A percentile compares a stretch with the other conserved stretches of the same genome.
phyloP scores from a whole-genome alignment of 37 sponge, comb jelly and placozoan species.

The Geodia barretti region DNA sequence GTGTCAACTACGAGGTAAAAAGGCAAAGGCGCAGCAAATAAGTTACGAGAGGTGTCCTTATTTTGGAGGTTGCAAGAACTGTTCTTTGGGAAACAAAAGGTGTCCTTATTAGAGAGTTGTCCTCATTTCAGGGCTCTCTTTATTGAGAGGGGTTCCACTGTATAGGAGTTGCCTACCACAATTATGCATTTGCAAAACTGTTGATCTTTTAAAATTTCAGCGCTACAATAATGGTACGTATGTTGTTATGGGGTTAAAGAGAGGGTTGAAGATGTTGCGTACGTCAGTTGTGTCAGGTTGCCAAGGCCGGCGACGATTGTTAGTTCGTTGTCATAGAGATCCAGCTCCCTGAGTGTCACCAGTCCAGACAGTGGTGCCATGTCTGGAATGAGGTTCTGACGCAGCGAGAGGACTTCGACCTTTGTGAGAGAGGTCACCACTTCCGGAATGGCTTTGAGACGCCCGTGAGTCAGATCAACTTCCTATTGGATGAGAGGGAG shows the following conservation, averaged over 20 bases:
- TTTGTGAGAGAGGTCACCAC: constrained; percentile 16
- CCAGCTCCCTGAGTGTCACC: constrained; percentile 63
- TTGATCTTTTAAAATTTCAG: not conserved
- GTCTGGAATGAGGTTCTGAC: constrained; percentile 71
- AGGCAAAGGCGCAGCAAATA: too few species aligned
- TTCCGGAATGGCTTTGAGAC: constrained; percentile 36
- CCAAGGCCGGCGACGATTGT: constrained; percentile 39
- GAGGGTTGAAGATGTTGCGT: too few species aligned
- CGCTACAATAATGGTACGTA: not conserved
- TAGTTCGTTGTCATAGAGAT: constrained; percentile 84
- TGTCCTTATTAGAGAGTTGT: too few species aligned
- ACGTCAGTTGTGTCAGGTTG: constrained; percentile 51
- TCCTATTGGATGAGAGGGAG: constrained; percentile 18
- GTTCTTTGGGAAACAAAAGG: too few species aligned
- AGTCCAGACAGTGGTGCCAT: constrained; percentile 35
- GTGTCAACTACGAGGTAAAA: too few species aligned
- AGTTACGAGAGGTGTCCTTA: too few species aligned
- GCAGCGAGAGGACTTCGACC: constrained; percentile 55
- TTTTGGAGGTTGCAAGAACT: too few species aligned
- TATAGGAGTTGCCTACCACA: too few species aligned
- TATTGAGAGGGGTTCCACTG: too few species aligned
- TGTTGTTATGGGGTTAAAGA: not conserved
- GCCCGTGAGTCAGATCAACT: constrained; percentile 60
- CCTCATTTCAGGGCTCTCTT: too few species aligned
- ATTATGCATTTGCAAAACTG: too few species aligned